phyloP scores from a whole-genome alignment of 1,140 invertebrate species.

The Ceratina australensis region DNA sequence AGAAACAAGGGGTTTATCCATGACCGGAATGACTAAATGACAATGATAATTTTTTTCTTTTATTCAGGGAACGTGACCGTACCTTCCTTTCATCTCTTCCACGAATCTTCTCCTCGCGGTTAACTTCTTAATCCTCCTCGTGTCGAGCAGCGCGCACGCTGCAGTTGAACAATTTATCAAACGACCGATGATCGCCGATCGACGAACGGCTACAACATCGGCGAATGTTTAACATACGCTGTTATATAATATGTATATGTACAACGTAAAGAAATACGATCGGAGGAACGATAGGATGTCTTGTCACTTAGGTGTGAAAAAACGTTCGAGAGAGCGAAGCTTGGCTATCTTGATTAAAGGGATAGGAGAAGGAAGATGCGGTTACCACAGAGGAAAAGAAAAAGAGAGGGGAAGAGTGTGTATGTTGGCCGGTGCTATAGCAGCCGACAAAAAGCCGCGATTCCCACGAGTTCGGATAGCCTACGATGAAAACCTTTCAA shows the following conservation, averaged over 20 bases:
- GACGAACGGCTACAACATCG: too few relatives aligned
- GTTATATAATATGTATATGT: too few relatives aligned
- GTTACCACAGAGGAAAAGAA: constrained; percentile 9
- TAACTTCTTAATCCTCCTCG: too few relatives aligned
- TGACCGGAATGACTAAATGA: constrained; percentile 42
- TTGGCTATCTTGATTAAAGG: not conserved
- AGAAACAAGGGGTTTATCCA: constrained; percentile 26
- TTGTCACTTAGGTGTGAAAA: constrained; percentile 21
- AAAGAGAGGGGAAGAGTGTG: constrained; percentile 26
- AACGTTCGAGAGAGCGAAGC: constrained; percentile 3
- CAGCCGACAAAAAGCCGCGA: constrained; percentile 66
- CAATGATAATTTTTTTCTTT: constrained; percentile 30
- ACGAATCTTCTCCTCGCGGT: not conserved
- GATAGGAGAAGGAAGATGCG: constrained; percentile 1
- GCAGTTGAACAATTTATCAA: not conserved
- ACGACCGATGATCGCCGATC: not conserved
- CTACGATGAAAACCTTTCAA: constrained; percentile 63
- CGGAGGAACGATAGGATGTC: constrained; percentile 16
- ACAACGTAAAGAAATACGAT: not conserved
- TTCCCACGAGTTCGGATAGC: constrained; percentile 64
- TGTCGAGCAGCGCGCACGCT: too few relatives aligned
- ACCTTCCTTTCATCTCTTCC: constrained; percentile 23
- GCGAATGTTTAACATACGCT: too few relatives aligned
- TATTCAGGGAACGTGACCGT: constrained; percentile 12
- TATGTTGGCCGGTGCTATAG: constrained; percentile 9